Conservation (phyloP, 2,797 vertebrate genomes). For the Rhinella marina region DNA sequence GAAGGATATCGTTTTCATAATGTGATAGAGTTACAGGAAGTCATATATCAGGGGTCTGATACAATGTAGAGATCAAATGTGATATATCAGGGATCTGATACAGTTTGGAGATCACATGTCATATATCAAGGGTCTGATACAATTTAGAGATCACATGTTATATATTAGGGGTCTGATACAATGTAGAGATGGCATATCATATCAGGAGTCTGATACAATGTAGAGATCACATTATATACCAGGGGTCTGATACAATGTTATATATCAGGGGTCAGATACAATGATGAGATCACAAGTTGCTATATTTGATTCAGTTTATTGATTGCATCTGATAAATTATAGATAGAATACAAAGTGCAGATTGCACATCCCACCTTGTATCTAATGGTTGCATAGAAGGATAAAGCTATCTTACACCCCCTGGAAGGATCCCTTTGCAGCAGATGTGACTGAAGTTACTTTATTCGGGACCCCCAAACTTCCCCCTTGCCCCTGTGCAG, state of each 20-base stretch:
- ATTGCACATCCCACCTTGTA: not conserved
- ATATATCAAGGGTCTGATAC: not conserved
- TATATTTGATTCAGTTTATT: not conserved
- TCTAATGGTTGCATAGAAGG: not conserved
- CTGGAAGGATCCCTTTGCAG: not conserved
- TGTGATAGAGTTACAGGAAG: too few species aligned
- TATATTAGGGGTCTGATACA: not conserved
- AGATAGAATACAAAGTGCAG: not conserved
- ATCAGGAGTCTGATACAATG: not conserved
- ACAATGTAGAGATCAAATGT: not conserved
- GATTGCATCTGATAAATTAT: not conserved
- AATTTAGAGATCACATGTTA: not conserved
- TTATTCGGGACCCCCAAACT: slow-evolving; percentile 11
- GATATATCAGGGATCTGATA: not conserved
- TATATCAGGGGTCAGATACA: not conserved
- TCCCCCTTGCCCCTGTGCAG: slow-evolving; percentile 2
- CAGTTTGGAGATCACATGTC: not conserved
- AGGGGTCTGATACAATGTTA: not conserved
- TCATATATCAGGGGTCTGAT: not conserved
- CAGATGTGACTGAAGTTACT: not conserved
- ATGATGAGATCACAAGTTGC: not conserved
- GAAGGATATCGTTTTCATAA: too few species aligned
- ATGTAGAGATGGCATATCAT: not conserved
- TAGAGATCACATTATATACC: not conserved
- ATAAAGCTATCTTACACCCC: not conserved